Evolutionary conservation across 2,888 invertebrate genomes (phyloP).

Genomic region (Meghimatium bilineatum): DNA sequence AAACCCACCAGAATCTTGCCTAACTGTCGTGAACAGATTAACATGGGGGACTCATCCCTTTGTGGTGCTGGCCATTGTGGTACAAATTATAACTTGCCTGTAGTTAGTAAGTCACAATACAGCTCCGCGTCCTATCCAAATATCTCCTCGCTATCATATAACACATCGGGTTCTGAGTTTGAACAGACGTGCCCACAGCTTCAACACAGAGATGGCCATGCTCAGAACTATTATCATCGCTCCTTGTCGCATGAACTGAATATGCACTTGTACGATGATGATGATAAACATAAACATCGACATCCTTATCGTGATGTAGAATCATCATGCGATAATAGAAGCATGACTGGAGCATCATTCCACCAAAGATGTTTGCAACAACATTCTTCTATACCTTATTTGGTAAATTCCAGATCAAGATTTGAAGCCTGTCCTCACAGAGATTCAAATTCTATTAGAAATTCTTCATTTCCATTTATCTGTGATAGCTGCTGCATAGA

Average conservation of each 20-base stretch:
- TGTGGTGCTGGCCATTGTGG: background rate
- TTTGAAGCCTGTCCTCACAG: background rate
- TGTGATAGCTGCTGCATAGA: slow-evolving; percentile 70
- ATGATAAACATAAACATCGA: no score
- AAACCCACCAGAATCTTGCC: slow-evolving; percentile 38
- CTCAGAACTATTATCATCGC: background rate
- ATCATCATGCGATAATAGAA: background rate
- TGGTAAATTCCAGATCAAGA: background rate
- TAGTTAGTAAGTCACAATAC: background rate
- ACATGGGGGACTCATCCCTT: background rate
- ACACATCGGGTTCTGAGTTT: background rate
- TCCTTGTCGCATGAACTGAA: background rate
- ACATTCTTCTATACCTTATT: background rate
- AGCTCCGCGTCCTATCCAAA: slow-evolving; percentile 32
- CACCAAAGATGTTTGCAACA: background rate
- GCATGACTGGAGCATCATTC: background rate
- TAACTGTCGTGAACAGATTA: slow-evolving; percentile 35
- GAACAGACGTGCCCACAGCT: background rate
- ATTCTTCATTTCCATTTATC: slow-evolving; percentile 60
- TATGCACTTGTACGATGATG: background rate
- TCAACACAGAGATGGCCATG: background rate
- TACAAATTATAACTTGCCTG: background rate
- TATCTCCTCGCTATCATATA: background rate
- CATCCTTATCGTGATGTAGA: background rate
- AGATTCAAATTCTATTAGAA: slow-evolving; percentile 10